These are phyloP conservation scores for Campylomormyrus tamandua DNA, from an alignment of 2,113 vertebrate genomes.

Conservation along the genomic window DNA sequence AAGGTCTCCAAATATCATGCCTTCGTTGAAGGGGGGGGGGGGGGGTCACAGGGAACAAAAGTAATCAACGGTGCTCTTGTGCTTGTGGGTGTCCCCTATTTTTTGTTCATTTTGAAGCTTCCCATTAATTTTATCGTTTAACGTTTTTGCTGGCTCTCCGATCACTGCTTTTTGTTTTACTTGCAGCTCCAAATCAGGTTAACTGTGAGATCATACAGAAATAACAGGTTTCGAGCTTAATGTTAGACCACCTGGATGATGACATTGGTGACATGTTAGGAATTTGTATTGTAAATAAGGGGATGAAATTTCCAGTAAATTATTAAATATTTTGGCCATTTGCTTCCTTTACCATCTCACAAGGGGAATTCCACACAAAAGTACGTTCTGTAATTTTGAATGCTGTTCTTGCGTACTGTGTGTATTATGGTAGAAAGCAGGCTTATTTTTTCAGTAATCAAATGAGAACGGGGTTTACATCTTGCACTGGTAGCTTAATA, in stretches of 20 bases:
- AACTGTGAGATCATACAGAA: neutral
- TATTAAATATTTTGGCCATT: neutral
- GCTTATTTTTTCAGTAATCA: neutral
- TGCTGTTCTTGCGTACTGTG: neutral
- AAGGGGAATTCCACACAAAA: neutral
- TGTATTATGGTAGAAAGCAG: neutral
- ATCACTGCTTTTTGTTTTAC: neutral
- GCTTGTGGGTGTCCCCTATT: neutral
- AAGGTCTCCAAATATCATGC: neutral
- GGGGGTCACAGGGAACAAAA: neutral
- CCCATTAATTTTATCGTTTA: neutral
- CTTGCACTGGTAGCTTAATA: neutral
- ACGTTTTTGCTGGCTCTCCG: neutral
- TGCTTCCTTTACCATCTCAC: neutral
- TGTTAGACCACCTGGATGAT: neutral
- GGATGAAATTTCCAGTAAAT: neutral
- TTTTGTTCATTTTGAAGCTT: neutral
- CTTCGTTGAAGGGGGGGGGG: neutral
- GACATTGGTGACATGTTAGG: neutral
- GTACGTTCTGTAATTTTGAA: neutral
- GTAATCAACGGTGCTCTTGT: neutral
- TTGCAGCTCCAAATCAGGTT: neutral
- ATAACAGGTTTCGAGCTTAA: neutral
- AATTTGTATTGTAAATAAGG: conserved; percentile 1
- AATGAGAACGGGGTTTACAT: neutral